Evolutionary conservation across 1,140 invertebrate genomes (phyloP), one percentile per base, ranked within the genome.

Genomic region (Drosophila miranda): DNA sequence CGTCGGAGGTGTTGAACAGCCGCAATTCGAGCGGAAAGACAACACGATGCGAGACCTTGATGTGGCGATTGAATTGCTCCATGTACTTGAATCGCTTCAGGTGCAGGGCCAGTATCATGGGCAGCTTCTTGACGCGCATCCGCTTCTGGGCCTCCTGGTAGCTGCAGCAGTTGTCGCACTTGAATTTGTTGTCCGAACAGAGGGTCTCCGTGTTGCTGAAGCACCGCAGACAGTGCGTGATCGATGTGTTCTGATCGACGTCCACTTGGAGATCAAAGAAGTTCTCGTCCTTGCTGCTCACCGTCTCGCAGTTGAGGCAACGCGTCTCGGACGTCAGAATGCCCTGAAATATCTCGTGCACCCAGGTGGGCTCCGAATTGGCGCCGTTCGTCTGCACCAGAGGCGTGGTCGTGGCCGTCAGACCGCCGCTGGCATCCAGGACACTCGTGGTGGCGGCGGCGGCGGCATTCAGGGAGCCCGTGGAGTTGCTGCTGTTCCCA

Each of bases 111-210:
- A 99, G 92, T 75, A 99, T 99, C 93, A 98, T 97, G 6, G 99
- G 99, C 75, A 99, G 92, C 92, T 99, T 99, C 92, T 99, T 99
- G 0, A 99, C 97, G 64, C 98, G 93, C 97, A 99, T 99, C 67
- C 98, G 93, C 92, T 98, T 98, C 94, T 97, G 94, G 42, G 98
- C 99, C 93, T 99, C 99, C 92, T 99, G 98, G 92, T 99, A 99
- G 91, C 97, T 99, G 91, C 97, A 98, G 91, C 99, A 99, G 78
- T 99, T 97, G 93, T 99, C 98, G 93, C 99, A 99, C 92, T 99
- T 99, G 91, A 99, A 99, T 93, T 99, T 99, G 93, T 99, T 99
- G 91, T 99, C 99, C 84, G 96, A 98, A 92, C 98, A 98, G n/a
- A 99, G 93, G 13, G 98, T 99, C 92, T 99, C 99, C 62, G 98